Evolutionary conservation across 2,113 vertebrate genomes (phyloP).

Genomic region (Gallinago media): DNA sequence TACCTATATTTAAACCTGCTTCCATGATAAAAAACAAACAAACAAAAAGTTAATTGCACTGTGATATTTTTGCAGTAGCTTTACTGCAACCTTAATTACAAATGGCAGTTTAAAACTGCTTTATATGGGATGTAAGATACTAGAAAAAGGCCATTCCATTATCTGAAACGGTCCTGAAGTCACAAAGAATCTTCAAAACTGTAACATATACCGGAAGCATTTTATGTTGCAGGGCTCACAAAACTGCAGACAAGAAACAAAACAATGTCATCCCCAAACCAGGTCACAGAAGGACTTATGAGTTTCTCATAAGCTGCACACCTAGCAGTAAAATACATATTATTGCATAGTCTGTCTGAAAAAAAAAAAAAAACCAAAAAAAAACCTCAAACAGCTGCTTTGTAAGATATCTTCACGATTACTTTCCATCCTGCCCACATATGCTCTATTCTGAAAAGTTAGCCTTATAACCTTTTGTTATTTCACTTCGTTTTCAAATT

Average conservation of each 20-base stretch:
- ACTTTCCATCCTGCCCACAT: neutral
- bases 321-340: neutral
- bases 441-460: neutral
- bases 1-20: neutral
- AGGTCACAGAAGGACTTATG: neutral
- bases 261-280: neutral
- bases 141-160: neutral
- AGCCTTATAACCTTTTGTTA: neutral
- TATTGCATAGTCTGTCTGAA: neutral
- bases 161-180: neutral
- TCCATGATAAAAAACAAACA: neutral
- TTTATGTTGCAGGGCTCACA: neutral
- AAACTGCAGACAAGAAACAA: neutral
- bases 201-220: neutral
- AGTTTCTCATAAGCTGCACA: neutral
- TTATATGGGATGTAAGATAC: neutral
- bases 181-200: neutral
- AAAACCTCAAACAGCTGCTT: neutral
- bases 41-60: neutral
- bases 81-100: neutral
- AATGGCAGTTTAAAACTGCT: neutral
- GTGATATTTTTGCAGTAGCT: neutral
- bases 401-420: neutral
- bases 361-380: neutral
- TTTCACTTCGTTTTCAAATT: neutral